phyloP scores from a whole-genome alignment of 2,113 vertebrate species.

The Epinephelus cyanopodus region DNA sequence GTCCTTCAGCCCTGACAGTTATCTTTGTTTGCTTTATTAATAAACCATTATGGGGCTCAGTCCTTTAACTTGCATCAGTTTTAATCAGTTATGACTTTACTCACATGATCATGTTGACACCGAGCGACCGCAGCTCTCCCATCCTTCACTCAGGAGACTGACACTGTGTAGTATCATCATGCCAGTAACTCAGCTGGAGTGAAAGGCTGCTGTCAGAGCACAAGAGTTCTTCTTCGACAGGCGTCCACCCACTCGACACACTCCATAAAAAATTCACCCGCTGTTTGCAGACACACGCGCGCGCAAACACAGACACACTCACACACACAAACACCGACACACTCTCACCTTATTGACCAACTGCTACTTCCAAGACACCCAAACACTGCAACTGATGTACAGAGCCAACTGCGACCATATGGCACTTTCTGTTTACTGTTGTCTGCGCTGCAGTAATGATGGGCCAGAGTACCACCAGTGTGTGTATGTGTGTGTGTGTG shows the following conservation, averaged over 20 bases:
- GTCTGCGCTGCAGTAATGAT: constrained; percentile 49
- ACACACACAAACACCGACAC: neutral
- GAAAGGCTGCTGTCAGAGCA: constrained; percentile 29
- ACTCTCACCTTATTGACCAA: constrained; percentile 38
- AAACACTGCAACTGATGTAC: constrained; percentile 33
- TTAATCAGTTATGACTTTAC: neutral
- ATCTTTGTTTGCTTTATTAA: neutral
- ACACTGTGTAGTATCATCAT: constrained; percentile 1
- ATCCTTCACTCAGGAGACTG: constrained; percentile 12
- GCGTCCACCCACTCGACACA: neutral
- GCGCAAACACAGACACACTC: neutral
- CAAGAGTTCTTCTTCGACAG: neutral
- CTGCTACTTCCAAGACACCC: constrained; percentile 30
- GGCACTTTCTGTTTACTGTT: constrained; percentile 49
- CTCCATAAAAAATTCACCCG: neutral
- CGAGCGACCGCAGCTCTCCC: neutral
- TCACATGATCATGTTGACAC: neutral
- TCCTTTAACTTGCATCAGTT: neutral
- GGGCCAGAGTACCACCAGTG: neutral
- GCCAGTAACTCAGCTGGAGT: neutral
- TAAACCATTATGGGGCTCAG: neutral
- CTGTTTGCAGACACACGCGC: neutral
- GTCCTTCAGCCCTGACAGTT: neutral
- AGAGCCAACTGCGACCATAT: constrained; percentile 44
- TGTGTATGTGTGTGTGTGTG: constrained; percentile 4